Conservation (phyloP, 1,140 invertebrate species). For the Lasaia peninsularis region DNA sequence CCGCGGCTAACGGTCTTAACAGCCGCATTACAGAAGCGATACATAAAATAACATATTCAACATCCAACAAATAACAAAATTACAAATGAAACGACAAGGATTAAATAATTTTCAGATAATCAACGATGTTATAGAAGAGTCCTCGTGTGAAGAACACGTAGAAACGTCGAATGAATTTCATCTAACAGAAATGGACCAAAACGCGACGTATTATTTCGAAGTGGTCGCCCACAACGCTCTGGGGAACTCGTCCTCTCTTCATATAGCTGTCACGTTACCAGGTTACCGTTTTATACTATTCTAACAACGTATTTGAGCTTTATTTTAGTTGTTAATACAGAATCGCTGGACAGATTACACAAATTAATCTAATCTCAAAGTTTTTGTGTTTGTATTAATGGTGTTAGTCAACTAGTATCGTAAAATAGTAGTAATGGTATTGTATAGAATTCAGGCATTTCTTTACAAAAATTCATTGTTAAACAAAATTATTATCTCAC, state of each 20-base stretch:
- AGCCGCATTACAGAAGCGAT: no score
- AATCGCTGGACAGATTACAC: no score
- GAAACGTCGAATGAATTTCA: conserved; percentile 35
- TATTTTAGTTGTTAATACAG: neutral
- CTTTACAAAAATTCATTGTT: no score
- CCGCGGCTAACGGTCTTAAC: no score
- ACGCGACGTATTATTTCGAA: conserved; percentile 53
- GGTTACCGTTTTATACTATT: conserved; percentile 26
- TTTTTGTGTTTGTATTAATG: no score
- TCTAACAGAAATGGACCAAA: conserved; percentile 35
- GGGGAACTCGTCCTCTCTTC: conserved; percentile 47
- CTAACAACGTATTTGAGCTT: neutral
- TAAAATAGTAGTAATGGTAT: no score
- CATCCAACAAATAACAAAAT: neutral
- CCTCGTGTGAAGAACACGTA: conserved; percentile 36
- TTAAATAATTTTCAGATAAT: conserved; percentile 30
- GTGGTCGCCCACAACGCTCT: conserved; percentile 49
- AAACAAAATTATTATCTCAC: no score
- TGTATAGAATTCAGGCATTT: no score
- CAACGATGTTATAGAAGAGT: conserved; percentile 26
- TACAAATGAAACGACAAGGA: neutral
- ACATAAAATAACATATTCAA: no score
- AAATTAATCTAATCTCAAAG: no score
- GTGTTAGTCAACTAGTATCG: no score
- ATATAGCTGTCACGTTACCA: conserved; percentile 38